These are phyloP conservation scores for Lepus timidus DNA, from an alignment of 2,113 vertebrate species.

Conservation along the genomic window DNA sequence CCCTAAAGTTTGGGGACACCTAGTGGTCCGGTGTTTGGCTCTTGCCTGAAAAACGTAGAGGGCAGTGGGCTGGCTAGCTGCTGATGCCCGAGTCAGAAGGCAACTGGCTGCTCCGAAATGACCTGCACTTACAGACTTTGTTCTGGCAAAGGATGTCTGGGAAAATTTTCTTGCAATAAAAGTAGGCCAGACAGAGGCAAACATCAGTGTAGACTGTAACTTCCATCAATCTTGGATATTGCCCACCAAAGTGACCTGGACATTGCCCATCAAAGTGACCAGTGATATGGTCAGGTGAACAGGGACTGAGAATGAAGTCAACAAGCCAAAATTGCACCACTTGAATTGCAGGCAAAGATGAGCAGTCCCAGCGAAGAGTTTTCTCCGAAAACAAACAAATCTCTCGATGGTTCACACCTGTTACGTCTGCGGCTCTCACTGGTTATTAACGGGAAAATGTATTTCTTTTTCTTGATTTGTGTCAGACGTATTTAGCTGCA, in stretches of 20 bases:
- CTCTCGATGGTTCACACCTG: neutral
- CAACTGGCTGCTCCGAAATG: neutral
- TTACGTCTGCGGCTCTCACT: neutral
- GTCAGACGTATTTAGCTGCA: neutral
- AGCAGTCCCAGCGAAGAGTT: neutral
- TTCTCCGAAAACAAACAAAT: neutral
- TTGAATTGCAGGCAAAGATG: neutral
- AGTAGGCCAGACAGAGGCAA: neutral
- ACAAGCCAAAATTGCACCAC: too few species aligned
- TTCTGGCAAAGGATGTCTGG: neutral
- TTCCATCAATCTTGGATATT: neutral
- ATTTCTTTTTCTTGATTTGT: neutral
- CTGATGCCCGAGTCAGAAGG: neutral
- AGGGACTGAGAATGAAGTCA: neutral
- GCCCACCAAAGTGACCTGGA: neutral
- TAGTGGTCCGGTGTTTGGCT: neutral
- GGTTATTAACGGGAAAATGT: neutral
- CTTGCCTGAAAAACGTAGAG: neutral
- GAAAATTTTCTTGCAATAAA: neutral
- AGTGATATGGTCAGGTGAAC: neutral
- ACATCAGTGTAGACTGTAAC: neutral
- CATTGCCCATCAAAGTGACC: neutral
- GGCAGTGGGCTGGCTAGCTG: neutral
- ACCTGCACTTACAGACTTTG: neutral
- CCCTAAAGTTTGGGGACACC: neutral